These are phyloP conservation scores for Eulemur macaco DNA, from an alignment of 2,113 vertebrate genomes.

Conservation along the genomic window DNA sequence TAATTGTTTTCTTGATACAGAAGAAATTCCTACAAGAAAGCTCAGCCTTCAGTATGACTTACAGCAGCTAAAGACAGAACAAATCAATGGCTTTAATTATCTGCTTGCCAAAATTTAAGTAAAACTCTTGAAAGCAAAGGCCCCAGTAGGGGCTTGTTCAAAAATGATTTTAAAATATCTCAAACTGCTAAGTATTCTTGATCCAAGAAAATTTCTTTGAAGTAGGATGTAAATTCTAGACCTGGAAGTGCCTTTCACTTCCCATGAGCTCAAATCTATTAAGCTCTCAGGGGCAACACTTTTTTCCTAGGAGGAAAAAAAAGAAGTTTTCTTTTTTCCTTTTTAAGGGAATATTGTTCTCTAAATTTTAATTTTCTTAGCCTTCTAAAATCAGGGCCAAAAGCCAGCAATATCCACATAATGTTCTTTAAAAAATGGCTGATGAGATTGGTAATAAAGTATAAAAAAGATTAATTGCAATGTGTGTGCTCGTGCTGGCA, in stretches of 20 bases:
- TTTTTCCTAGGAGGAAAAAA: background rate
- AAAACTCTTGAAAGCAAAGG: background rate
- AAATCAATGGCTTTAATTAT: background rate
- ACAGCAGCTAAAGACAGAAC: background rate
- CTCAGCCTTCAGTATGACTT: background rate
- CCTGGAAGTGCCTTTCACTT: conserved; percentile 17
- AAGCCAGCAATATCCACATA: background rate
- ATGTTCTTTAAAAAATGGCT: background rate
- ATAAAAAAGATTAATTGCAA: background rate
- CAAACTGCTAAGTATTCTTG: background rate
- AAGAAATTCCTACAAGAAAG: conserved; percentile 20
- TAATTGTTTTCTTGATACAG: background rate
- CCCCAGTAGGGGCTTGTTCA: background rate
- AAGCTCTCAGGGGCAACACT: background rate
- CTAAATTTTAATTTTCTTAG: background rate
- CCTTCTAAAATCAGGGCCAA: background rate
- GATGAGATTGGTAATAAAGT: background rate
- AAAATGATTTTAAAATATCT: conserved; percentile 25
- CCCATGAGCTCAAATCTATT: background rate
- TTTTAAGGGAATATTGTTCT: background rate
- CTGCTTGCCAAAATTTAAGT: background rate
- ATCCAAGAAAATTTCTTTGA: conserved; percentile 13
- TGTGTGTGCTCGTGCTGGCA: background rate
- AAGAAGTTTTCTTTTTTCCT: background rate
- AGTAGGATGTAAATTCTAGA: background rate